A percentile compares a stretch with the other conserved stretches of the same genome.
Evolutionary conservation across 2,113 vertebrate species (phyloP).

Genomic region (Megatriorchis doriae): DNA sequence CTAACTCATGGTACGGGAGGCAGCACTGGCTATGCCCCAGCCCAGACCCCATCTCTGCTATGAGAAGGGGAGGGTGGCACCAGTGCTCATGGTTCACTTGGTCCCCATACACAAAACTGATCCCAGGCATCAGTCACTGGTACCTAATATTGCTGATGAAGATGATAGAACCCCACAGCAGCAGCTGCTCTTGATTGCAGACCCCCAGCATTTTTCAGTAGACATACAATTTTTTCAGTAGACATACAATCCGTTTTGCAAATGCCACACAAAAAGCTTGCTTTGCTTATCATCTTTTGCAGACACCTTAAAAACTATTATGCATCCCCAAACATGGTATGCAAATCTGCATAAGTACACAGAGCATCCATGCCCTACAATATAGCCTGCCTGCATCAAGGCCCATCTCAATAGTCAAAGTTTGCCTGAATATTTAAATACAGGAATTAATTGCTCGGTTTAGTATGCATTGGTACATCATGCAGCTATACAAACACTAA

Average conservation of each 20-base stretch:
- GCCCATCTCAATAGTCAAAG: not conserved
- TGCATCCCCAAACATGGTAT: rapidly evolving
- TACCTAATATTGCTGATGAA: not conserved
- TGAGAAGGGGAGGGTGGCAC: not conserved
- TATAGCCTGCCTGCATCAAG: not conserved
- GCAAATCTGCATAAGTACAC: not conserved
- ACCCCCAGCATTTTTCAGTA: not conserved
- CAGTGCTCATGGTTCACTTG: rapidly evolving
- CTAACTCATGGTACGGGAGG: not conserved
- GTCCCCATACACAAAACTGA: not conserved
- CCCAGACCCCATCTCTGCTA: not conserved
- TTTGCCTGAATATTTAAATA: not conserved
- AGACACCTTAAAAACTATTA: not conserved
- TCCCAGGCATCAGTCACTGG: not conserved
- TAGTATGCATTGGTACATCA: not conserved
- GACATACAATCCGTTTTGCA: not conserved
- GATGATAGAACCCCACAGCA: not conserved
- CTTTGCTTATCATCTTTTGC: not conserved
- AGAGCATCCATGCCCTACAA: not conserved
- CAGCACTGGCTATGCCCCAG: not conserved
- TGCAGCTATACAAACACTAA: not conserved
- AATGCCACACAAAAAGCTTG: not conserved
- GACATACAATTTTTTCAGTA: not conserved
- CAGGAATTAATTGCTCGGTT: not conserved
- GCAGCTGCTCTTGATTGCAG: not conserved